Evolutionary conservation across 2,797 vertebrate genomes (phyloP).

Genomic region (Triplophysa yarkandensis): DNA sequence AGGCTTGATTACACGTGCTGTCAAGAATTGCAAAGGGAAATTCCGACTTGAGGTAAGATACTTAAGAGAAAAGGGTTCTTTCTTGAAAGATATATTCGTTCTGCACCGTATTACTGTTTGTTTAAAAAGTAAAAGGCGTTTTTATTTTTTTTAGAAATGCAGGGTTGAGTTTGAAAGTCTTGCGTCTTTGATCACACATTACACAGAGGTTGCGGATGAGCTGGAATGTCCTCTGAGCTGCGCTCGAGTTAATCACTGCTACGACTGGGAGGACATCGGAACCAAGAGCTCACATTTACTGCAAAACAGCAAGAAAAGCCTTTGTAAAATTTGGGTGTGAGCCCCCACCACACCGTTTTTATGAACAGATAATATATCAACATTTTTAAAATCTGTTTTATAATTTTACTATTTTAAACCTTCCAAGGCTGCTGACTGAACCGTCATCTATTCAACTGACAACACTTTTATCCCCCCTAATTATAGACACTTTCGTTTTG

Average conservation of each 20-base stretch:
- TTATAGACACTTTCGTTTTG: conserved; percentile 18
- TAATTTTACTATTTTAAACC: not conserved
- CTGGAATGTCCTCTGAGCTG: conserved; percentile 81
- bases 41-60: conserved; percentile 83
- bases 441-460: conserved; percentile 8
- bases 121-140: not conserved
- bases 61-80: not conserved
- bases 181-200: conserved; percentile 84
- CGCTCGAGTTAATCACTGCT: conserved; percentile 86
- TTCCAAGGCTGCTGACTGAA: conserved; percentile 1
- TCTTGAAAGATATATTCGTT: too few relatives aligned
- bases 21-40: conserved; percentile 76
- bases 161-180: conserved; percentile 79
- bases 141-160: conserved; percentile 75
- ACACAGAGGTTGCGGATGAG: conserved; percentile 70
- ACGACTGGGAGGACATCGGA: conserved; percentile 84
- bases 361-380: not conserved
- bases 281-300: conserved; percentile 39
- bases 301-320: conserved; percentile 54
- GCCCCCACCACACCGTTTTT: not conserved
- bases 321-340: conserved; percentile 57
- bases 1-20: conserved; percentile 77
- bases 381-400: not conserved
- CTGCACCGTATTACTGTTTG: not conserved
- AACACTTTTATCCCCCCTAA: not conserved